Evolutionary conservation across 2,888 invertebrate species (phyloP).

Genomic region (Apodemia zela): DNA sequence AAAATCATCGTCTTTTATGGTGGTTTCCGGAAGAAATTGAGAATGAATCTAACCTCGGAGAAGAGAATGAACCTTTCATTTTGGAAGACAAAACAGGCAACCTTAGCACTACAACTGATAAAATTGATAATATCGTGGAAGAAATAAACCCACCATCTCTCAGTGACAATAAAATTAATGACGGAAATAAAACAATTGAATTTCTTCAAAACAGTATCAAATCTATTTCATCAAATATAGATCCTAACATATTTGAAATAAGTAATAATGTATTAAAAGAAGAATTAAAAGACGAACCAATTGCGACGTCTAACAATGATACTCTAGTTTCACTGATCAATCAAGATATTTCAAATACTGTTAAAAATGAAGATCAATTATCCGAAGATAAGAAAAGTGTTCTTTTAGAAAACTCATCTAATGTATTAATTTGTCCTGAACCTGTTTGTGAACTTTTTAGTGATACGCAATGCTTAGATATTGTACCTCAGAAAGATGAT

Average conservation of each 20-base stretch:
- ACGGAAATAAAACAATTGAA: background rate
- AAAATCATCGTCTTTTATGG: slow-evolving; percentile 52
- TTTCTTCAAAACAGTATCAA: background rate
- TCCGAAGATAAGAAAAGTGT: background rate
- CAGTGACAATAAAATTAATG: background rate
- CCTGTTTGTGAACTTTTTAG: background rate
- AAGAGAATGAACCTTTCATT: background rate
- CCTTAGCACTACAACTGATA: background rate
- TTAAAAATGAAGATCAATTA: background rate
- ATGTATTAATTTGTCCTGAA: background rate
- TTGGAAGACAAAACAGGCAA: background rate
- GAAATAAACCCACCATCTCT: background rate
- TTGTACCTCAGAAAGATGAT: background rate
- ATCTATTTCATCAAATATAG: background rate
- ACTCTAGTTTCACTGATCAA: background rate
- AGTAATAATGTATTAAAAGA: background rate
- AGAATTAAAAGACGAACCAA: background rate
- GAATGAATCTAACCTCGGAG: slow-evolving; percentile 22
- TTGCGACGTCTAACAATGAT: background rate
- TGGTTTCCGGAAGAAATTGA: slow-evolving; percentile 61
- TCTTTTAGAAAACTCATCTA: background rate
- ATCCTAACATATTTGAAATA: background rate
- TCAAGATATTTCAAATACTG: background rate
- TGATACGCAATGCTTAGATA: background rate
- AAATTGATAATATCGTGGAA: background rate